Percentiles rank a stretch among this genome's conserved stretches.
Conservation (phyloP, 2,797 vertebrate genomes). For the Heliangelus exortis region DNA sequence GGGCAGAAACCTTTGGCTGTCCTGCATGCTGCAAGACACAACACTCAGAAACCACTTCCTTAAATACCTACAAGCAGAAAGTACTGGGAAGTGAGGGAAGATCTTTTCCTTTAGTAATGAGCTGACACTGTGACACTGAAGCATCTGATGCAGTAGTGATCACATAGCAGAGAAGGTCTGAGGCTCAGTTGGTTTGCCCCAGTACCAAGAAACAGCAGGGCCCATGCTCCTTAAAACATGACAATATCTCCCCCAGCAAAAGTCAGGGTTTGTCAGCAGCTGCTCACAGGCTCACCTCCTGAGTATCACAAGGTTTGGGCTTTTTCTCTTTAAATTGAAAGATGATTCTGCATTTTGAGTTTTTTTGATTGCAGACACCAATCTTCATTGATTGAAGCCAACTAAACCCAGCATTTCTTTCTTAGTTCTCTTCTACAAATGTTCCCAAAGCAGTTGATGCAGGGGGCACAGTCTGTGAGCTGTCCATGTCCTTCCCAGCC, state of each 20-base stretch:
- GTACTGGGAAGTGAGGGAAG: not conserved
- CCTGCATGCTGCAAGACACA: not conserved
- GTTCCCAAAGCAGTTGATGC: rapidly evolving
- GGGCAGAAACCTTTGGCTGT: not conserved
- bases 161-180: not conserved
- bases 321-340: slow-evolving; percentile 1
- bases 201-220: not conserved
- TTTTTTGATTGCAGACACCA: not conserved
- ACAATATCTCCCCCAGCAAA: not conserved
- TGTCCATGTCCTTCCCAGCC: rapidly evolving
- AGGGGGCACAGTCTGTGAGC: not conserved
- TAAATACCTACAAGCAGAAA: not conserved
- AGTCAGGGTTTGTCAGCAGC: not conserved
- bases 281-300: rapidly evolving
- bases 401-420: not conserved
- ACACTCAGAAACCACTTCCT: not conserved
- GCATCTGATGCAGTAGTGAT: not conserved
- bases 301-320: not conserved
- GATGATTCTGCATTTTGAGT: not conserved
- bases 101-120: not conserved
- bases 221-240: not conserved
- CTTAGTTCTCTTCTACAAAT: not conserved
- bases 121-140: not conserved
- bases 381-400: not conserved
- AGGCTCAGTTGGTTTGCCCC: not conserved